Evolutionary conservation across 2,797 vertebrate genomes (phyloP), one percentile per base, ranked within the genome.

Genomic region (Hapalemur alaotrensis): DNA sequence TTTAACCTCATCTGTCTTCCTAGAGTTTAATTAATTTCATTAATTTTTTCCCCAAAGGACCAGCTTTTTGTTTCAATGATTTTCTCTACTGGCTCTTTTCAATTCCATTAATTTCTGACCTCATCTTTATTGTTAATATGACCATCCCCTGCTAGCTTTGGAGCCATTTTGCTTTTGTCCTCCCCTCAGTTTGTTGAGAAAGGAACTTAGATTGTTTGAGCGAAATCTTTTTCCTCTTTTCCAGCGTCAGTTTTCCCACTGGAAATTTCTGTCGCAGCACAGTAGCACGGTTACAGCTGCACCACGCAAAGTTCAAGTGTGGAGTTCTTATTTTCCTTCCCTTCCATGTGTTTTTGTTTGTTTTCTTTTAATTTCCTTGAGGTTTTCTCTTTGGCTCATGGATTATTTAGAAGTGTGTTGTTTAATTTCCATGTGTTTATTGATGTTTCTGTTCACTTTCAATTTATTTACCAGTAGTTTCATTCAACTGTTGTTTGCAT

Each of bases 141-240:
- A 7, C 9, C 2, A 12, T n/a, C 15, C 1, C 25, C 8, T 32
- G 4, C 43, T 8, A 3, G 14, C 9, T 35, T 38, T 30, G 13
- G 25, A 13, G 38, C 20, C 3, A 17, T 15, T 48, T 35, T 38
- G 28, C 28, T 67, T 14, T 43, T 20, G 4, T 35, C 46, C 35
- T 8, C 14, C 46, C 38, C 38, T 38, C 22, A 5, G 10, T 35
- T 52, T 59, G 52, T 50, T 15, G 10, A 81, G n/a, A 18, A 52
- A 5, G 20, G 7, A 35, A 14, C 9, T n/a, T 28, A 30, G 18
- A 5, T 35, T 48, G 8, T 11, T 32, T 18, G 4, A 17, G 5
- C 5, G 54, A 79, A 61, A 61, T 28, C 25, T 41, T 54, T 15
- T 54, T 15, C 30, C 25, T 32, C 35, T 69, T 69, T 32, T 23